Base-by-base conservation (phyloP, 2,113 vertebrate genomes). In the Paramormyrops kingsleyae region DNA sequence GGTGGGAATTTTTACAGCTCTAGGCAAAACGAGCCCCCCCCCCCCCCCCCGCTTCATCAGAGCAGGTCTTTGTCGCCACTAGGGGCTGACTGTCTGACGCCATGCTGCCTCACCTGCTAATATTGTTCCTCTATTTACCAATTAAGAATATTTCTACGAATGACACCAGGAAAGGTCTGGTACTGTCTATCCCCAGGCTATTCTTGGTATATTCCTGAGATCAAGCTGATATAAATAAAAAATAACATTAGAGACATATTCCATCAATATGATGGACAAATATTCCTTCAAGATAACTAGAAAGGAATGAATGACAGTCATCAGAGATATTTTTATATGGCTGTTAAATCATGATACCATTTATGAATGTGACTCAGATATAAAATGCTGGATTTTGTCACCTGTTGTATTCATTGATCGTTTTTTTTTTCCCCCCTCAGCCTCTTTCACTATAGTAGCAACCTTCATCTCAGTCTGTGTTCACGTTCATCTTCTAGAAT, bases 261-360 rank as follows among this genome's bases (percentile, higher is more conserved):
- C 24, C 47, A 47, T 49, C 47, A 86, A 13, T 27, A 86, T 50
- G 24, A 80, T 19, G 74, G 74, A 47, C 19, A 27, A 47, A 86
- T 24, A 27, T 50, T 86, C 83, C 7, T 49, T 49, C 46, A 50
- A 50, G 83, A 86, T 70, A 70, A 70, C 62, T 70, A 31, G 13
- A 86, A 35, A 87, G 47, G 12, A 87, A 53, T 87, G 24, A 87
- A 39, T 35, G 85, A 87, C 49, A 87, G 27, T 52, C 85, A 88
- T 46, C 24, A 6, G 56, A 44, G 9, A 50, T n/a, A 80, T 80
- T 70, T 70, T 31, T 70, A 88, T 44, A 52, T 90, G 47, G 84
- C 86, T 90, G 70, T 62, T 88, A 90, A 86, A 90, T 87, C 87
- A 31, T 70, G n/a, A 70, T 91, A 89, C 84, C 90, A 87, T 91